Evolutionary conservation across 2,797 vertebrate genomes (phyloP).

Genomic region (Sebastes dallii): DNA sequence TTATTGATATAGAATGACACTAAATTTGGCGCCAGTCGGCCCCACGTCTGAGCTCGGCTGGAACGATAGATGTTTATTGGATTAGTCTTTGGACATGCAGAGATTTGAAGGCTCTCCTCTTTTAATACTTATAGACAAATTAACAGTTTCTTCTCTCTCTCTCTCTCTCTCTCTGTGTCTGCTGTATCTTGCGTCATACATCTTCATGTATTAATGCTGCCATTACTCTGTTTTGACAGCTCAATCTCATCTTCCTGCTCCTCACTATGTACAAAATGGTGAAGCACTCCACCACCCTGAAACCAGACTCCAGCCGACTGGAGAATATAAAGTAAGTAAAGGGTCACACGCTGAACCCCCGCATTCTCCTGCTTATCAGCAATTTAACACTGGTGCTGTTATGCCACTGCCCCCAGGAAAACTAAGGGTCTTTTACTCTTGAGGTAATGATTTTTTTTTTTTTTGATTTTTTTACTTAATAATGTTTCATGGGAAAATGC

Average conservation of each 20-base stretch:
- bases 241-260: constrained; percentile 99
- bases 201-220: constrained; percentile 71
- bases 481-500: constrained; percentile 31
- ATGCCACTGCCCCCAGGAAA: constrained; percentile 42
- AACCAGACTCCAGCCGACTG: constrained; percentile 99
- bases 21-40: constrained; percentile 84
- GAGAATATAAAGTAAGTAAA: constrained; percentile 99
- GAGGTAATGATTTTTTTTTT: constrained; percentile 24
- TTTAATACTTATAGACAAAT: constrained; percentile 79
- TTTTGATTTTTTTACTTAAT: constrained; percentile 3
- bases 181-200: constrained; percentile 55
- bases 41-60: constrained; percentile 72
- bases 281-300: constrained; percentile 99
- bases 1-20: constrained; percentile 87
- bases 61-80: constrained; percentile 83
- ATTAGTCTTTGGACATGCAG: constrained; percentile 81
- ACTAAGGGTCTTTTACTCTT: constrained; percentile 37
- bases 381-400: constrained; percentile 60
- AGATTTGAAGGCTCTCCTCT: constrained; percentile 73
- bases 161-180: constrained; percentile 19
- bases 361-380: constrained; percentile 43
- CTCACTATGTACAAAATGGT: constrained; percentile 99
- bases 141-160: constrained; percentile 56
- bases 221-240: constrained; percentile 89
- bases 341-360: constrained; percentile 46